phyloP scores from a whole-genome alignment of 2,797 vertebrate genomes.

The Garrulus glandarius region DNA sequence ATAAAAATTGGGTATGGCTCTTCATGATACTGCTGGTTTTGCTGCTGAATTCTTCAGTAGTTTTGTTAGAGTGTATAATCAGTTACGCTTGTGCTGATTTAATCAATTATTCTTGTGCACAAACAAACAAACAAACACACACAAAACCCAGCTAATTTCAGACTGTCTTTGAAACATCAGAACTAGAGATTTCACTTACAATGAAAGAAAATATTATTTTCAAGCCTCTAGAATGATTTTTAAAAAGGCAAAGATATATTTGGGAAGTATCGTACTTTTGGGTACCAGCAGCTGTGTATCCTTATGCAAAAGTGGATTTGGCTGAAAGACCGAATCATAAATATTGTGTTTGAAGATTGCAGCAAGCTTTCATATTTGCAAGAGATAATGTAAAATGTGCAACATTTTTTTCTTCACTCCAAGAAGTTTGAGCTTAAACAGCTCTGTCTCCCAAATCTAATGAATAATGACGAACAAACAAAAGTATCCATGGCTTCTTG shows the following conservation, averaged over 20 bases:
- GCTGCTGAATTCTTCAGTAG: constrained; percentile 28
- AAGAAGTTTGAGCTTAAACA: constrained; percentile 30
- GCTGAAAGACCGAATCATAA: constrained; percentile 65
- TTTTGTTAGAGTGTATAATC: constrained; percentile 57
- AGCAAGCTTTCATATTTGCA: constrained; percentile 48
- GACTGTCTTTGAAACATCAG: constrained; percentile 32
- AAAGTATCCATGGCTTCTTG: background rate
- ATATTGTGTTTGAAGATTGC: constrained; percentile 42
- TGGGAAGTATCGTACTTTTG: constrained; percentile 43
- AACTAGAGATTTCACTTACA: constrained; percentile 28
- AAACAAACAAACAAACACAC: constrained; percentile 34
- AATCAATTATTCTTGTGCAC: constrained; percentile 60
- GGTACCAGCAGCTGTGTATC: constrained; percentile 57
- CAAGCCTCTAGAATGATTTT: constrained; percentile 11
- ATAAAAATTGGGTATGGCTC: background rate
- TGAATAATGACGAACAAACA: background rate
- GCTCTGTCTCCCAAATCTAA: background rate
- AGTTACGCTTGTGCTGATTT: constrained; percentile 56
- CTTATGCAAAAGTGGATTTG: constrained; percentile 56
- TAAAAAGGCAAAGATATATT: constrained; percentile 55
- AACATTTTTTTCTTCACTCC: constrained; percentile 10
- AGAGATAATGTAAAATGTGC: constrained; percentile 51
- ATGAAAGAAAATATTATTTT: constrained; percentile 52
- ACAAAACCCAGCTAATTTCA: constrained; percentile 54
- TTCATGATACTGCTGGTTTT: background rate